Base-by-base conservation (phyloP, 2,797 vertebrate species). In the Falco concolor region DNA sequence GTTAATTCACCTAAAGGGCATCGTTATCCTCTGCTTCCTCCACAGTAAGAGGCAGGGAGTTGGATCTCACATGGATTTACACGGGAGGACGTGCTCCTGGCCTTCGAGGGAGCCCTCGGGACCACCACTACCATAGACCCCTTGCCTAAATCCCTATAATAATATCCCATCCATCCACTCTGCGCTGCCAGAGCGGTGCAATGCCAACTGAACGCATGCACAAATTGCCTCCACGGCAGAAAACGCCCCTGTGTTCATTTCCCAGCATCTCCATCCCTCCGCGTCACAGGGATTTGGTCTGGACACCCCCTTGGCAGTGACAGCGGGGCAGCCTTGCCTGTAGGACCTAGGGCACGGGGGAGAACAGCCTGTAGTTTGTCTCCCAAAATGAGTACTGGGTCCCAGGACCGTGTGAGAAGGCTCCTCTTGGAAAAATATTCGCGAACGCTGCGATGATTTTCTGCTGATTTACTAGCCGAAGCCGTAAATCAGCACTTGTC, bases 391-490 rank as follows among this genome's bases (percentile, higher is more conserved):
- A 89, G 77, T 2, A 1, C 47, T 50, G 74, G 34, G 24, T 91
- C 70, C 85, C 83, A 68, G 85, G 82, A 60, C 53, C 92, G 17
- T 12, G 23, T 14, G 65, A 88, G 65, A 92, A 59, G 27, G 56
- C 56, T 84, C 40, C 0, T 1, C 73, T 87, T 63, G 75, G 63
- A 82, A 79, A 89, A 93, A 88, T 40, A 34, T 15, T 47, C 49
- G 81, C 4, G 7, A 63, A 11, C 9, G 10, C 8, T 10, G 18
- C 3, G 45, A 30, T 75, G 86, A 63, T 90, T 95, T 87, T 83
- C 44, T 93, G 94, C 84, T 67, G 96, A 87, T 96, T 85, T 93
- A 82, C 84, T 79, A 27, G 5, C 60, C 17, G 44, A 17, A 70
- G 76, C 79, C 2, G 3, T 91, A 91, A 90, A 95, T 91, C 94